Conservation (phyloP, 2,113 vertebrate species). For the Brachyhypopomus occidentalis region DNA sequence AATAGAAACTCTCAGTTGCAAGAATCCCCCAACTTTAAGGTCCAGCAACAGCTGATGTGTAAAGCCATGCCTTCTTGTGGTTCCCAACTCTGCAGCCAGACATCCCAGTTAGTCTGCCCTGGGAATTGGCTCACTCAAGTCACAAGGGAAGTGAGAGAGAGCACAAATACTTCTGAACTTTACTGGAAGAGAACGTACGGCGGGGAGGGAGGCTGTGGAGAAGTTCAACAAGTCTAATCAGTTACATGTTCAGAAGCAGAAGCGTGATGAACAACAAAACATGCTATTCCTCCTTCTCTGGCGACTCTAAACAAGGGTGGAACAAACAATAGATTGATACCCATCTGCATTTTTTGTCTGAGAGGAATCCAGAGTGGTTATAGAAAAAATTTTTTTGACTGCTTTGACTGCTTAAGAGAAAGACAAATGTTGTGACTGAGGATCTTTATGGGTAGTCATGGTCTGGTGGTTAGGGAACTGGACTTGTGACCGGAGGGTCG, state of each 20-base stretch:
- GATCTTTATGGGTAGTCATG: constrained; percentile 1
- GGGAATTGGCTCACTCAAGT: constrained; percentile 73
- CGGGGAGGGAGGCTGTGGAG: constrained; percentile 2
- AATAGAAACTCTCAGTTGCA: constrained; percentile 67
- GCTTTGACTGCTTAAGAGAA: constrained; percentile 36
- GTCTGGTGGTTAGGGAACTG: too few species aligned
- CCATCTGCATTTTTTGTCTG: constrained; percentile 68
- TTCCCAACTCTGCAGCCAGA: constrained; percentile 74
- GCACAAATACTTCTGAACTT: constrained; percentile 52
- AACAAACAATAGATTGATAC: constrained; percentile 63
- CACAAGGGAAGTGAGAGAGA: constrained; percentile 69
- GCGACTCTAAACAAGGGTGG: constrained; percentile 61
- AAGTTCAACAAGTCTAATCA: constrained; percentile 47
- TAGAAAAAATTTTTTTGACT: constrained; percentile 25
- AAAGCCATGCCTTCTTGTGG: constrained; percentile 59
- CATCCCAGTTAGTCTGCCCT: constrained; percentile 71
- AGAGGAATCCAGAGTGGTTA: constrained; percentile 42
- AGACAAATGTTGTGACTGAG: constrained; percentile 31
- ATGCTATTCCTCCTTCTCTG: constrained; percentile 52
- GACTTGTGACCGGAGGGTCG: too few species aligned
- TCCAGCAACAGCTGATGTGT: constrained; percentile 78
- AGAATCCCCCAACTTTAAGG: constrained; percentile 61
- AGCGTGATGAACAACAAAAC: constrained; percentile 58
- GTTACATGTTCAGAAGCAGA: constrained; percentile 64
- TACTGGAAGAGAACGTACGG: constrained; percentile 63